Evolutionary conservation across 2,888 invertebrate genomes (phyloP).

Genomic region (Drosophila affinis): DNA sequence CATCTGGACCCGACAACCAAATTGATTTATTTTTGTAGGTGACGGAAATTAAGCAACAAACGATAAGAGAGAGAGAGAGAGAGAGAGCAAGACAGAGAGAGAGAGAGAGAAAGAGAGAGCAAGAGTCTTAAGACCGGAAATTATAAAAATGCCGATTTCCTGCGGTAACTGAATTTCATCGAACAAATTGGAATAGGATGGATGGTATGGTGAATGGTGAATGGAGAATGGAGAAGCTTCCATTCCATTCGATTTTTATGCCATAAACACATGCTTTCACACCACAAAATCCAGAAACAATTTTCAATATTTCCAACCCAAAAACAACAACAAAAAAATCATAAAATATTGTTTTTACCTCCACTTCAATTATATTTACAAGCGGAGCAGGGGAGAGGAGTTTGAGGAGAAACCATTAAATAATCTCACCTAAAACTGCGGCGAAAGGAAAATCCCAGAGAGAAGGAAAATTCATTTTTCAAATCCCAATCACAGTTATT

Average conservation of each 20-base stretch:
- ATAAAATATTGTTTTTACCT: conserved; percentile 17
- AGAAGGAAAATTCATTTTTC: conserved; percentile 71
- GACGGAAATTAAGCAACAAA: conserved; percentile 50
- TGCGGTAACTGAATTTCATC: conserved; percentile 38
- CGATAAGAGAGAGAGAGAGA: neutral
- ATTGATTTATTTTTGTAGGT: conserved; percentile 35
- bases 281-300: conserved; percentile 18
- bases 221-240: conserved; percentile 1
- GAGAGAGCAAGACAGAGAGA: neutral
- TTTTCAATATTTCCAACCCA: conserved; percentile 29
- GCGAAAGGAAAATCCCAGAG: conserved; percentile 35
- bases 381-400: conserved; percentile 7
- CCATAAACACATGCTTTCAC: neutral
- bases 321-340: conserved; percentile 14
- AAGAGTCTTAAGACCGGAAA: conserved; percentile 53
- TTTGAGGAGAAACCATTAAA: conserved; percentile 66
- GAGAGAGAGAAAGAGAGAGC: neutral
- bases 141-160: conserved; percentile 69
- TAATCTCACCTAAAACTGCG: conserved; percentile 73
- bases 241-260: neutral
- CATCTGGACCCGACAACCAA: conserved; percentile 4
- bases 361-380: conserved; percentile 73
- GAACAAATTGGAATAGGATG: conserved; percentile 14
- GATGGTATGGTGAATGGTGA: neutral
- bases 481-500: conserved; percentile 77